phyloP scores from a whole-genome alignment of 2,113 vertebrate species.

The Xyliphius kryptos region DNA sequence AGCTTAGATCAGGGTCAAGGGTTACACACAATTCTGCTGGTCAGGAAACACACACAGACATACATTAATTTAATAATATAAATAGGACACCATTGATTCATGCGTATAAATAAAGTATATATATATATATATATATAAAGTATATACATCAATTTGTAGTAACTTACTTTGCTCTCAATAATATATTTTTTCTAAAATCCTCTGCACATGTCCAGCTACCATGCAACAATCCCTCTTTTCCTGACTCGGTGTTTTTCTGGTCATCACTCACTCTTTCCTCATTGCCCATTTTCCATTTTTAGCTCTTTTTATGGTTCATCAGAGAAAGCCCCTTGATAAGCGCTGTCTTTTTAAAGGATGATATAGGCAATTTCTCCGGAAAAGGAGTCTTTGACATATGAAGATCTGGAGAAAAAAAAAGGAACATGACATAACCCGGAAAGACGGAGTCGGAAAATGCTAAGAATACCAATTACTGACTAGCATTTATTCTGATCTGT shows the following conservation, averaged over 20 bases:
- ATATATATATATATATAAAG: no score
- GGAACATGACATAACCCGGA: conserved; percentile 5
- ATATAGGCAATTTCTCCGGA: conserved; percentile 16
- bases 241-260: conserved; percentile 2
- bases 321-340: background rate
- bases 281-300: conserved; percentile 24
- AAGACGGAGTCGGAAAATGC: conserved; percentile 15
- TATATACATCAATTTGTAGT: no score
- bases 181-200: no score
- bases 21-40: conserved; percentile 26
- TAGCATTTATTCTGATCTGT: no score
- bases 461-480: conserved; percentile 20
- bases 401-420: conserved; percentile 23
- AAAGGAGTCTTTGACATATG: conserved; percentile 27
- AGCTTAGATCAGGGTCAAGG: conserved; percentile 32
- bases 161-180: no score
- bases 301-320: conserved; percentile 3
- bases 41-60: conserved; percentile 27
- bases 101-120: no score
- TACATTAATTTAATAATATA: background rate
- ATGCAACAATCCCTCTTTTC: conserved; percentile 14
- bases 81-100: no score
- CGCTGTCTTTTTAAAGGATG: background rate
- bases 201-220: no score
- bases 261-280: conserved; percentile 16